These are phyloP conservation scores for Coecobrya sp. DNA, from an alignment of 2,888 invertebrate genomes.

Conservation along the genomic window DNA sequence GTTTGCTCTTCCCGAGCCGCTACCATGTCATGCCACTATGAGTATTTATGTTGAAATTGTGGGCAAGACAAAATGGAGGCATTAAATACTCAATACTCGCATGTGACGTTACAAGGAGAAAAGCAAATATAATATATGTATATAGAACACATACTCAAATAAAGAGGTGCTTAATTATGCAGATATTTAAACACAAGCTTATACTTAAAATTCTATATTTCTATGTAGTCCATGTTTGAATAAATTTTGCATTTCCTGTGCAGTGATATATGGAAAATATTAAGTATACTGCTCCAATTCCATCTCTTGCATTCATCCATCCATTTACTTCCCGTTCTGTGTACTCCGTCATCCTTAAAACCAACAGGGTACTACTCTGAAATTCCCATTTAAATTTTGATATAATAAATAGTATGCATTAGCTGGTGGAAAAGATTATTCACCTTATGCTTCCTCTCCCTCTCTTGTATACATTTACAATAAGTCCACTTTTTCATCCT, in stretches of 20 bases:
- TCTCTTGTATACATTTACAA: not conserved
- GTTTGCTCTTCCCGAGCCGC: not conserved
- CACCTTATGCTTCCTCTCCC: not conserved
- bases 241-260: not conserved
- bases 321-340: not conserved
- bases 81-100: not conserved
- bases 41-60: not conserved
- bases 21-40: not conserved
- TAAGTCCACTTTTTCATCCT: not conserved
- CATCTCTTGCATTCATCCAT: not conserved
- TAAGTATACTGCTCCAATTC: not conserved
- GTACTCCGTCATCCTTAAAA: not conserved
- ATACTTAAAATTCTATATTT: no score
- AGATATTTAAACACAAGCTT: no score
- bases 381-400: not conserved
- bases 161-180: no score
- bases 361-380: not conserved
- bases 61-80: not conserved
- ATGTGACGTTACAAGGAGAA: no score
- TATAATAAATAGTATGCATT: not conserved
- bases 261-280: not conserved
- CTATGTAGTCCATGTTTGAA: not conserved
- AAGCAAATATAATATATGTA: no score
- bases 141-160: no score
- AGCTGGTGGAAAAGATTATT: slow-evolving; percentile 3